Evolutionary conservation across 2,113 vertebrate genomes (phyloP), one percentile per base, ranked within the genome.

Genomic region (Cyanistes caeruleus): DNA sequence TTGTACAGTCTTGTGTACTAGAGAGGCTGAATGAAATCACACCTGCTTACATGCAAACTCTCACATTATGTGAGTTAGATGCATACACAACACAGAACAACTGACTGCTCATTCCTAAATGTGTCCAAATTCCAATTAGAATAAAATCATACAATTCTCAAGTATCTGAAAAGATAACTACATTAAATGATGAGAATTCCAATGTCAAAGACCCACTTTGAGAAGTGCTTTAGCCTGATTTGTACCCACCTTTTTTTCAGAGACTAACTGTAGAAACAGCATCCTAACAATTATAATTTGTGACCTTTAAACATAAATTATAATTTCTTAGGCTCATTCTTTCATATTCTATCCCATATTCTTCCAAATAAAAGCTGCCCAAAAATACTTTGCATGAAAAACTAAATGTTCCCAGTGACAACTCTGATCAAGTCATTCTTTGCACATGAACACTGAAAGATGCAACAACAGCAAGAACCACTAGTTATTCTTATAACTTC

Each of bases 361-460:
- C 85, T 41, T 70, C 65, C 64, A 75, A 94, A 59, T 27, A 68
- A 84, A 53, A 95, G 53, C 59, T 77, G 43, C 49, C 67, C 89
- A 85, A 91, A 93, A 96, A 93, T 77, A 94, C 63, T 88, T 64
- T 8, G 49, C 90, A 43, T 51, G 80, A 72, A 92, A 90, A 96
- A 95, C 90, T 37, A 81, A 90, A 68, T 68, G 92, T 95, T 93
- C 93, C 95, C 80, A 79, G 30, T 93, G 90, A 96, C 95, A 95
- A 79, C 44, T 94, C 83, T 13, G 51, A 96, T 97, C 79, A 90
- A 13, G 0, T 94, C 81, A 90, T 44, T 86, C 59, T 43, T 41
- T 58, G 73, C 76, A 75, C 65, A 89, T 14, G 31, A 94, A 89
- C 48, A 75, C n/a, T 62, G 70, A 70, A 89, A 95, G 76, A 93